These are phyloP conservation scores for Orthonyx spaldingii DNA, from an alignment of 2,113 vertebrate genomes.

Conservation along the genomic window DNA sequence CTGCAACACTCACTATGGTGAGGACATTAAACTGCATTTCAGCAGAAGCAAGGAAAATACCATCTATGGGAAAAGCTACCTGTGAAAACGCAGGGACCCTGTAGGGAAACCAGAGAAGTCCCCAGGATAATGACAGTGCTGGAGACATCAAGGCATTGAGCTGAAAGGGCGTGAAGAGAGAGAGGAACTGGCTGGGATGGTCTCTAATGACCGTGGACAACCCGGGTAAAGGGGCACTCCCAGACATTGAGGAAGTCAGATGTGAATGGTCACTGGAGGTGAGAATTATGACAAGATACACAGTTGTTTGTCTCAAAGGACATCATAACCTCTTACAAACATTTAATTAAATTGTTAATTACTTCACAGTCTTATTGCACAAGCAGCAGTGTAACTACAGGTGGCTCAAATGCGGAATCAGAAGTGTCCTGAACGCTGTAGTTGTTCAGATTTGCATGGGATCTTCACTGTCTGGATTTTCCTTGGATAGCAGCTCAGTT, in stretches of 20 bases:
- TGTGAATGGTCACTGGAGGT: neutral
- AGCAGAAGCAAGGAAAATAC: neutral
- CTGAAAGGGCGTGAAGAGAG: neutral
- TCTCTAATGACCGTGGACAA: neutral
- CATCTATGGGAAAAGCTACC: neutral
- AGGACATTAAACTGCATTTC: neutral
- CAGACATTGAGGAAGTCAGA: neutral
- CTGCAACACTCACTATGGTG: neutral
- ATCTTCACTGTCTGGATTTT: neutral
- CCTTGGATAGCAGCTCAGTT: neutral
- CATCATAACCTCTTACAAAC: neutral
- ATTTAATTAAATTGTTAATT: neutral
- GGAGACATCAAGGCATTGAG: neutral
- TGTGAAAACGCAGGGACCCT: neutral
- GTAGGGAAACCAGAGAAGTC: neutral
- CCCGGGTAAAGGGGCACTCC: neutral
- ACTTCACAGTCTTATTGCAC: neutral
- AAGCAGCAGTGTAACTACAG: neutral
- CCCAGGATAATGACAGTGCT: neutral
- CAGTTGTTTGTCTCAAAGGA: neutral
- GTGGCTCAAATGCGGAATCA: neutral
- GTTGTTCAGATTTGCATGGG: neutral
- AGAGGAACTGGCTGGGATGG: neutral
- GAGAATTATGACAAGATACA: neutral
- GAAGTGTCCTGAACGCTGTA: neutral